Evolutionary conservation across 2,113 vertebrate genomes (phyloP), one percentile per base, ranked within the genome.

Genomic region (Podocnemis expansa): DNA sequence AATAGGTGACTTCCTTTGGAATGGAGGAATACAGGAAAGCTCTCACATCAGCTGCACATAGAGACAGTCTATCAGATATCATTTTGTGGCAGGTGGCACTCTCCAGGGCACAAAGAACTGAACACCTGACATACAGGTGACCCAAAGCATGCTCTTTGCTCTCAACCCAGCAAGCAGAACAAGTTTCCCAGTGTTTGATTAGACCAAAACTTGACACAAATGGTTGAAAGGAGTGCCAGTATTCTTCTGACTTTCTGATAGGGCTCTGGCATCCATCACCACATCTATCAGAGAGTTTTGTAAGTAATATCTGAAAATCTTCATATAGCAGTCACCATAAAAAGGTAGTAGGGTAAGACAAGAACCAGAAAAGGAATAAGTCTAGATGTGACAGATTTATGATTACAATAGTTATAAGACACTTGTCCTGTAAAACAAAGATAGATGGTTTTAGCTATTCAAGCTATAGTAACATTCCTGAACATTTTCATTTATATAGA

Each of bases 71-170:
- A 3, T 92, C 31, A 4, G 1, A 3, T 89, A 56, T 54, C 85
- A 82, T 43, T 52, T 80, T 78, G 90, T 73, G 0, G 0, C 5
- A 0, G 0, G 78, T 1, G 2, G 10, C 87, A 51, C 83, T 0
- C 5, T 16, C 31, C 0, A 0, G 27, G 29, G 91, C 52, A 89
- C 43, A 47, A 6, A 38, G 43, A 95, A n/a, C 51, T 21, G 63
- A 81, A 80, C 6, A 54, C 10, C 52, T 2, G 0, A 47, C 67
- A 55, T 24, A 80, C 67, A 88, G 41, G 11, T 87, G 86, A 89
- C 31, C 41, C 16, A 14, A 70, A 82, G 25, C n/a, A 2, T 67
- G 27, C 60, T 41, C 29, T 82, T 87, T 27, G 12, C 51, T 55
- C 80, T 84, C 13, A 38, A 91, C 47, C 27, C 84, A 27, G 25